These are phyloP conservation scores for Trachelus iudaicus DNA, from an alignment of 2,888 invertebrate species.

Conservation along the genomic window DNA sequence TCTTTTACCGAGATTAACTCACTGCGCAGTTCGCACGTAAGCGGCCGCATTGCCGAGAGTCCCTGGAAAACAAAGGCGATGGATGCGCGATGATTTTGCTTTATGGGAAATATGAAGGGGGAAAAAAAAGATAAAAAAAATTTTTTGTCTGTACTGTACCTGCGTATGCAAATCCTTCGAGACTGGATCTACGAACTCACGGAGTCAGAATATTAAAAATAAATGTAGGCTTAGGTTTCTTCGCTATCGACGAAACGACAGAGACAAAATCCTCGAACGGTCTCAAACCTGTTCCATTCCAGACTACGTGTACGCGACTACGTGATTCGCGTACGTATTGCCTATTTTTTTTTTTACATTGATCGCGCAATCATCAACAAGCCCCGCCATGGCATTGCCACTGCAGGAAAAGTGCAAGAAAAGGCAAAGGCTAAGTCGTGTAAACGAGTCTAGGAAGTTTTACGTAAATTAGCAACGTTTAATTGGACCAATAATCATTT, in stretches of 20 bases:
- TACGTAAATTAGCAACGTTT: background rate
- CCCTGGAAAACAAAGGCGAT: background rate
- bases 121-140: too few relatives aligned
- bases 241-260: background rate
- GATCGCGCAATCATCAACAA: slow-evolving; percentile 17
- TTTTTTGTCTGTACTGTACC: background rate
- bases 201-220: background rate
- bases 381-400: background rate
- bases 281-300: background rate
- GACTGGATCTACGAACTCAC: background rate
- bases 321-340: slow-evolving; percentile 43
- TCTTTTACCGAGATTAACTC: slow-evolving; percentile 46
- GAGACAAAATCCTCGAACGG: background rate
- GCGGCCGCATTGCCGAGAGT: background rate
- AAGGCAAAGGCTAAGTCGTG: background rate
- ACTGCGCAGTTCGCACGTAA: slow-evolving; percentile 49
- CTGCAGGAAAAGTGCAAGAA: background rate
- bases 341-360: slow-evolving; percentile 19
- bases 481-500: background rate
- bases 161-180: background rate
- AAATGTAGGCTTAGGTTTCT: background rate
- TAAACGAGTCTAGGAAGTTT: background rate
- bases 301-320: slow-evolving; percentile 8
- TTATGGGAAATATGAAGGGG: background rate
- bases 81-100: background rate